Conservation (phyloP, 2,113 vertebrate species). For the Tricholaema leucomelas region DNA sequence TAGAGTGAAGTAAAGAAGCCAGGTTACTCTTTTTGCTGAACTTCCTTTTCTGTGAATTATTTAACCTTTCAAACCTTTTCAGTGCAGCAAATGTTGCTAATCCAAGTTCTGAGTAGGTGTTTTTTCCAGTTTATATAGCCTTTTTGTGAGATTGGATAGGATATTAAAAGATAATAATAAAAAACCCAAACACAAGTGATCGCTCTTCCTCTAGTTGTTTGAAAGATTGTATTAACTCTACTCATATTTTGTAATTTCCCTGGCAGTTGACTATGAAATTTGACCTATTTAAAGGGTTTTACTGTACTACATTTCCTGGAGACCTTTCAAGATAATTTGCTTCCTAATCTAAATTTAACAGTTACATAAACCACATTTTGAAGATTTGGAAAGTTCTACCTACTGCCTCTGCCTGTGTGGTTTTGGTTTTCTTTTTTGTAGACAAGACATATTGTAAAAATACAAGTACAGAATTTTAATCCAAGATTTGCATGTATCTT, state of each 20-base stretch:
- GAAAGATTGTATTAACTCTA: conserved; percentile 54
- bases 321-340: conserved; percentile 70
- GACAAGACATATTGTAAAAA: not conserved
- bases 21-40: not conserved
- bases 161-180: conserved; percentile 56
- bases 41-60: not conserved
- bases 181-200: not conserved
- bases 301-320: conserved; percentile 69
- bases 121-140: not conserved
- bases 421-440: not conserved
- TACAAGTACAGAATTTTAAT: not conserved
- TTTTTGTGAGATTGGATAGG: conserved; percentile 33
- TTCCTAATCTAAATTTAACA: conserved; percentile 72
- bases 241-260: conserved; percentile 43
- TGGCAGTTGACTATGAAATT: conserved; percentile 66
- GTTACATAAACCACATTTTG: conserved; percentile 69
- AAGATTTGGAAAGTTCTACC: conserved; percentile 54
- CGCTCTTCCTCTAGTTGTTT: conserved; percentile 45
- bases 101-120: not conserved
- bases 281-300: conserved; percentile 70
- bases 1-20: not conserved
- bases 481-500: not conserved
- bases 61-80: conserved; percentile 8
- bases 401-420: not conserved
- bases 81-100: not conserved